Percentiles rank a stretch among this genome's conserved stretches.
phyloP scores from a whole-genome alignment of 2,113 vertebrate species.

The Ascaphus truei region DNA sequence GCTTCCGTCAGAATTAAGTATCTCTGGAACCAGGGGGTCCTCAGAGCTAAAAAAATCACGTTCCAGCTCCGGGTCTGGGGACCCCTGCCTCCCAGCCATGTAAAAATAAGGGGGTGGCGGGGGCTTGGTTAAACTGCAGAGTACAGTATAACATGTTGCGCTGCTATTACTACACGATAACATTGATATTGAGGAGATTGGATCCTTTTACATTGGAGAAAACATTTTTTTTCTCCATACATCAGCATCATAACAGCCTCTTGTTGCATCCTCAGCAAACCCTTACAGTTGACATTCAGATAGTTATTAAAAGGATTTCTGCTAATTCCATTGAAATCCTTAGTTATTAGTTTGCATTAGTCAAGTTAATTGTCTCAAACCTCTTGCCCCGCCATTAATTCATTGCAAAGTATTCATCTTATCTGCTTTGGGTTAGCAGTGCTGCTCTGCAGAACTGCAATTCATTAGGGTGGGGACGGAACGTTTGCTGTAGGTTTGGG shows the following conservation, averaged over 20 bases:
- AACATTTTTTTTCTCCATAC: too few species aligned
- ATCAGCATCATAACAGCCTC: not conserved
- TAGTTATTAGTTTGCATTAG: slow-evolving; percentile 19
- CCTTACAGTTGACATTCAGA: slow-evolving; percentile 23
- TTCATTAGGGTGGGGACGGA: not conserved
- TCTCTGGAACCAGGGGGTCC: too few species aligned
- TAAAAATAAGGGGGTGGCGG: too few species aligned
- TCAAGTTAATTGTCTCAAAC: slow-evolving; percentile 17
- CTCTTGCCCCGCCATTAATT: slow-evolving; percentile 15
- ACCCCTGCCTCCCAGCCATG: too few species aligned
- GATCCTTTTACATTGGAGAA: not conserved
- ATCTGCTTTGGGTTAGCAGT: not conserved
- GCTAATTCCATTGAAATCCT: slow-evolving; percentile 20
- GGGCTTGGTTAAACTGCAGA: too few species aligned
- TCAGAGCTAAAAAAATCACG: too few species aligned
- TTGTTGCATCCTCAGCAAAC: not conserved
- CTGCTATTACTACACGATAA: too few species aligned
- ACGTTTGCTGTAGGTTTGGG: too few species aligned
- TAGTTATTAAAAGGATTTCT: slow-evolving; percentile 18
- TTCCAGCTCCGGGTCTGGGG: too few species aligned
- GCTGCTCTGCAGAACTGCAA: not conserved
- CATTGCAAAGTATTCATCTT: not conserved
- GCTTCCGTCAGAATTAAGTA: too few species aligned
- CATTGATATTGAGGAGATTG: not conserved
- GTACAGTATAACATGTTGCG: too few species aligned